Evolutionary conservation across 2,888 invertebrate species (phyloP), one percentile per base, ranked within the genome.

Genomic region (Trichopoda pennipes): DNA sequence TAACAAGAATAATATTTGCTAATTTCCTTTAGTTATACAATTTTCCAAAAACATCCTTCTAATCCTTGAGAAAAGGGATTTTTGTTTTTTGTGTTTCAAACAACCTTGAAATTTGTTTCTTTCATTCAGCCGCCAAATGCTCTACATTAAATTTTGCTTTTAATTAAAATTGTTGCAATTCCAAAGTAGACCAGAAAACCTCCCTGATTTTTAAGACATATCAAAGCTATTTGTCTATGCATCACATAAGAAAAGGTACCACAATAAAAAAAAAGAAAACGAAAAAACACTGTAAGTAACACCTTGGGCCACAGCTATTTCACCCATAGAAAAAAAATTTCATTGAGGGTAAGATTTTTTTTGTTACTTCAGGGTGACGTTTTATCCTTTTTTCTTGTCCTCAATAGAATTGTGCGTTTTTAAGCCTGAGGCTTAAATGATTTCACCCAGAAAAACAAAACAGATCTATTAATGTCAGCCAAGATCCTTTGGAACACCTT

Each of bases 351-450:
- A 79, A 32, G 44, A 47, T 60, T 72, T 69, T 47, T 78, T 74
- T 47, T 75, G 21, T 58, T 14, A 60, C 69, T 60, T 70, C 61
- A 79, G 87, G 86, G 85, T 89, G 89, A 88, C 87, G 89, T 89
- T 89, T 87, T 87, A 88, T 86, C 89, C 88, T 88, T 81, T 60
- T 47, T 78, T 81, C 64, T 72, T 63, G 60, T 69, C 17, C 58
- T 21, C 28, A 47, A 16, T 2, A 23, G 14, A 7, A 51, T 38
- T 49, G 42, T 74, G 17, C 8, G 32, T 44, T 49, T 44, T 44
- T 74, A 55, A 56, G 68, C 61, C 64, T 60, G 12, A 61, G 64
- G 60, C 75, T 60, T 82, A 75, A 72, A 73, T 55, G 69, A 77
- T 64, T 63, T 73, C 84, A 84, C 84, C 85, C 85, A 86, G 84